phyloP scores from a whole-genome alignment of 2,113 vertebrate species.

The Eulemur macaco region DNA sequence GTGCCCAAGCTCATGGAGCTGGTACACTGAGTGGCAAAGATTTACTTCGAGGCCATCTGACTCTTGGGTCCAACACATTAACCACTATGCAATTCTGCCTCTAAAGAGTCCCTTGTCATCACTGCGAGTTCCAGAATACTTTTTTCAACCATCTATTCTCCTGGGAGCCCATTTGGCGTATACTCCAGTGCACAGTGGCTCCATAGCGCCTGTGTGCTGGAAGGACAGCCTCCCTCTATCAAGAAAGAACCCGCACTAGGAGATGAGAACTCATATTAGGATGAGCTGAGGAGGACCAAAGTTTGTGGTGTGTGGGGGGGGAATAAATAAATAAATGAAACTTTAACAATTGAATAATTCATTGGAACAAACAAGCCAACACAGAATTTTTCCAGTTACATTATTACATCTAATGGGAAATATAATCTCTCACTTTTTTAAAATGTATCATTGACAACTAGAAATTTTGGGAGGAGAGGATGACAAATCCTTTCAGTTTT shows the following conservation, averaged over 20 bases:
- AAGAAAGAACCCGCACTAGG: no score
- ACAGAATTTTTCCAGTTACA: background rate
- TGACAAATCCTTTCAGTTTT: background rate
- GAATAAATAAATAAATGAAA: background rate
- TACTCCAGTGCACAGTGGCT: accelerated
- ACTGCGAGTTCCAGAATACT: background rate
- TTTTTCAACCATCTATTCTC: background rate
- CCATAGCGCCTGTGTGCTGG: accelerated
- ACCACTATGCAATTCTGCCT: background rate
- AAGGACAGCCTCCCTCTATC: accelerated
- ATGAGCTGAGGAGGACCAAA: background rate
- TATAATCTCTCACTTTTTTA: background rate
- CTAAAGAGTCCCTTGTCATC: background rate
- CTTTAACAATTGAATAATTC: background rate
- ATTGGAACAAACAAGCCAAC: background rate
- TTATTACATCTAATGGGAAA: background rate
- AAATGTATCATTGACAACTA: background rate
- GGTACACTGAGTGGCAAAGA: background rate
- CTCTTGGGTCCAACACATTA: background rate
- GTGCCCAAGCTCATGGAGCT: background rate
- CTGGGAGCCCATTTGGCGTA: background rate
- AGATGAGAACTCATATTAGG: background rate
- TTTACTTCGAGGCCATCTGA: background rate
- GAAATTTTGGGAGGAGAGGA: background rate
- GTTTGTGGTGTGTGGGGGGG: background rate